A percentile compares a stretch with the other conserved stretches of the same genome.
These are phyloP conservation scores for Ginglymostoma cirratum DNA, from an alignment of 2,113 vertebrate genomes.

Conservation along the genomic window DNA sequence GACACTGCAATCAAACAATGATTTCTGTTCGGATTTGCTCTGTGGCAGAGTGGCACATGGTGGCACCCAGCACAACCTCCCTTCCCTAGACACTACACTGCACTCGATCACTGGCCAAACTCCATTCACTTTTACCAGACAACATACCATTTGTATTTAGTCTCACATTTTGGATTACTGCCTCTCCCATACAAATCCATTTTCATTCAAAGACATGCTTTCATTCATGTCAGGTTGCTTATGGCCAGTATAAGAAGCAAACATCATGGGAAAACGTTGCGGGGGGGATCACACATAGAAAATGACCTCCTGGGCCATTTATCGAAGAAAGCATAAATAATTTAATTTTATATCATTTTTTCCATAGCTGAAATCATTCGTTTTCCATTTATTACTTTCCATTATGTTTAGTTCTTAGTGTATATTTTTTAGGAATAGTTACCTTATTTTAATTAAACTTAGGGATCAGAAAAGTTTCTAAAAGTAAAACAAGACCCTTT, in stretches of 20 bases:
- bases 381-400: conserved; percentile 57
- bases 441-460: conserved; percentile 76
- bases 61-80: background rate
- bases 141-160: background rate
- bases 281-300: background rate
- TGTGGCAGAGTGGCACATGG: background rate
- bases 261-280: background rate
- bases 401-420: conserved; percentile 72
- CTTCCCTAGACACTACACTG: background rate
- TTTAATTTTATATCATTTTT: conserved; percentile 65
- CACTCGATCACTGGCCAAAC: background rate
- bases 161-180: background rate
- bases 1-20: background rate
- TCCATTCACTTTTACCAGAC: background rate
- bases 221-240: background rate
- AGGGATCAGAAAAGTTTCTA: conserved; percentile 60
- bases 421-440: conserved; percentile 70
- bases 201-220: background rate
- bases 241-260: background rate
- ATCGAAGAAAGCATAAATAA: conserved; percentile 72
- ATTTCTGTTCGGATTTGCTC: background rate
- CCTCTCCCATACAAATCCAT: background rate
- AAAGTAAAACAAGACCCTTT: conserved; percentile 32
- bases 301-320: conserved; percentile 55
- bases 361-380: conserved; percentile 56